These are phyloP conservation scores for Corythucha ciliata DNA, from an alignment of 2,888 invertebrate species.

Conservation along the genomic window DNA sequence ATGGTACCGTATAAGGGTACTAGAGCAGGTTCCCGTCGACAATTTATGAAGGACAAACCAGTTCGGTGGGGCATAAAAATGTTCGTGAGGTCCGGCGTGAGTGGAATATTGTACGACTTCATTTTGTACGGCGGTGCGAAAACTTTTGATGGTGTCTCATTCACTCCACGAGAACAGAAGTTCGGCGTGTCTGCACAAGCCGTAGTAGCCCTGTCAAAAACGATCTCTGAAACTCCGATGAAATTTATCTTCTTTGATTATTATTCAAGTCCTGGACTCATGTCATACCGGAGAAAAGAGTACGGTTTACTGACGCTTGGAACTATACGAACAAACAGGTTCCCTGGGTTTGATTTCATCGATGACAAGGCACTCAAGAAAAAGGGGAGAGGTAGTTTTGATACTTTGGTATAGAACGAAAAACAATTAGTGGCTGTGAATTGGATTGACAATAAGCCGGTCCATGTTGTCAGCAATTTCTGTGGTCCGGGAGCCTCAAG, in stretches of 20 bases:
- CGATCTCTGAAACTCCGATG: not conserved
- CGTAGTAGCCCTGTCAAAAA: slow-evolving; percentile 4
- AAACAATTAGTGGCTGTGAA: slow-evolving; percentile 4
- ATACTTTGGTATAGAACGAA: slow-evolving; percentile 5
- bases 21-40: not conserved
- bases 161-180: slow-evolving; percentile 4
- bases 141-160: not conserved
- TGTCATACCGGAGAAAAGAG: slow-evolving; percentile 2
- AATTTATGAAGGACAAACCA: too few relatives aligned
- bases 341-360: slow-evolving; percentile 19
- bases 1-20: slow-evolving; percentile 4
- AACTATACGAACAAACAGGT: slow-evolving; percentile 24
- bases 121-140: not conserved
- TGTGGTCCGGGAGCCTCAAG: slow-evolving; percentile 4
- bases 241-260: slow-evolving; percentile 12
- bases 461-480: slow-evolving; percentile 2
- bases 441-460: slow-evolving; percentile 4
- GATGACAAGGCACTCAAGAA: slow-evolving; percentile 7
- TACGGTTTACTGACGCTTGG: slow-evolving; percentile 20
- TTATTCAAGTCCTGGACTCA: slow-evolving; percentile 6
- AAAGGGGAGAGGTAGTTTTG: slow-evolving; percentile 1
- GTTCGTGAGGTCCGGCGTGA: not conserved
- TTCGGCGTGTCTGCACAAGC: slow-evolving; percentile 3
- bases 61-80: slow-evolving; percentile 9
- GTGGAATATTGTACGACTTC: not conserved